phyloP scores from a whole-genome alignment of 2,797 vertebrate species.

The Gobio occitaniae region DNA sequence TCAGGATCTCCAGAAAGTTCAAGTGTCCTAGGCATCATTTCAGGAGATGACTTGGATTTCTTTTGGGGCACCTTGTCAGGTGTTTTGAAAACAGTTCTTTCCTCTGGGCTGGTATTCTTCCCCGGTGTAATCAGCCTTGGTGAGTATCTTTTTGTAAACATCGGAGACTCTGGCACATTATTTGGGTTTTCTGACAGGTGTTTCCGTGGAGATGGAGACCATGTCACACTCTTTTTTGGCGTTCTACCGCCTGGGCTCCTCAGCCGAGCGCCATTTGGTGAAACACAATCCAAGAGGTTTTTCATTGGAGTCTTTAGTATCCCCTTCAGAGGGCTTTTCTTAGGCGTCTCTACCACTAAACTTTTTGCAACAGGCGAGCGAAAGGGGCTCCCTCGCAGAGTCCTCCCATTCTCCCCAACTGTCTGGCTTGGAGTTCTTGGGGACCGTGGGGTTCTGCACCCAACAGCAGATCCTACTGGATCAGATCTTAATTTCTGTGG shows the following conservation, averaged over 20 bases:
- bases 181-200: constrained; percentile 56
- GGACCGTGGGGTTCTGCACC: constrained; percentile 61
- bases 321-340: constrained; percentile 73
- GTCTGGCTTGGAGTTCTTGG: constrained; percentile 58
- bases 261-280: constrained; percentile 46
- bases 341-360: constrained; percentile 62
- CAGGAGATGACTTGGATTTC: constrained; percentile 42
- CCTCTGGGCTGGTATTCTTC: constrained; percentile 56
- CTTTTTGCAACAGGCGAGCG: constrained; percentile 63
- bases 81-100: constrained; percentile 66
- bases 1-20: constrained; percentile 27
- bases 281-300: constrained; percentile 49
- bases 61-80: constrained; percentile 66
- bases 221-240: constrained; percentile 75
- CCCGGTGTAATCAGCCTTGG: constrained; percentile 61
- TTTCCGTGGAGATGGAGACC: constrained; percentile 77
- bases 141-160: constrained; percentile 58
- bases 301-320: constrained; percentile 78
- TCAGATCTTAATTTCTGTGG: constrained; percentile 73
- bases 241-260: constrained; percentile 66
- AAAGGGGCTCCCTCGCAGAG: constrained; percentile 70
- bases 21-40: constrained; percentile 20
- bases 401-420: constrained; percentile 51
- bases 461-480: constrained; percentile 44
- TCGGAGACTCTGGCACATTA: constrained; percentile 74